A percentile compares a stretch with the other conserved stretches of the same genome.
These are phyloP conservation scores for Phoxinus dragarum DNA, from an alignment of 2,797 vertebrate species.

Conservation along the genomic window DNA sequence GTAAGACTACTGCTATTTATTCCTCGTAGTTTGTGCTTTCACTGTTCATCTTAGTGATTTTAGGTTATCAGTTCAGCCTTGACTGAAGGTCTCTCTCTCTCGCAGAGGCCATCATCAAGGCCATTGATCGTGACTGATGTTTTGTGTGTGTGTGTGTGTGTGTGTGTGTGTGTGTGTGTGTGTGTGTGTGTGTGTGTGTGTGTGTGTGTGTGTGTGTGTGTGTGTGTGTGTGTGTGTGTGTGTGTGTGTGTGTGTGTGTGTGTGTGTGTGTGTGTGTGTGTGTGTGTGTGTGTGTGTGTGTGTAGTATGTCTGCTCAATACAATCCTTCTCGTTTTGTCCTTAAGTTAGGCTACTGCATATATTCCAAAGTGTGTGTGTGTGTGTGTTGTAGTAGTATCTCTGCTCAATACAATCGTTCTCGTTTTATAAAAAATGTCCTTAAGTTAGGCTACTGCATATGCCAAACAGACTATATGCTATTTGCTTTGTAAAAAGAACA, in stretches of 20 bases:
- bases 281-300: no score
- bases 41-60: not conserved
- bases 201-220: no score
- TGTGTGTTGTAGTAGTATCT: no score
- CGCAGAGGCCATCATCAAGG: not conserved
- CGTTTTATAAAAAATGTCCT: not conserved
- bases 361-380: no score
- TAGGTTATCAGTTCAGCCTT: constrained; percentile 40
- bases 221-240: no score
- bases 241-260: no score
- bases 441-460: no score
- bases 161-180: no score
- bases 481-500: not conserved
- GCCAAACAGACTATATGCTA: no score
- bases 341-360: not conserved
- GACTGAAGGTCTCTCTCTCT: constrained; percentile 42
- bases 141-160: no score
- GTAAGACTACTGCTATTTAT: not conserved
- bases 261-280: no score
- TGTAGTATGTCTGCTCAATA: not conserved
- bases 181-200: no score
- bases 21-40: not conserved
- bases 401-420: not conserved
- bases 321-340: not conserved
- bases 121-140: not conserved